A percentile compares a stretch with the other conserved stretches of the same genome.
phyloP scores from a whole-genome alignment of 2,797 vertebrate species.

The Sebastes hubbsi region DNA sequence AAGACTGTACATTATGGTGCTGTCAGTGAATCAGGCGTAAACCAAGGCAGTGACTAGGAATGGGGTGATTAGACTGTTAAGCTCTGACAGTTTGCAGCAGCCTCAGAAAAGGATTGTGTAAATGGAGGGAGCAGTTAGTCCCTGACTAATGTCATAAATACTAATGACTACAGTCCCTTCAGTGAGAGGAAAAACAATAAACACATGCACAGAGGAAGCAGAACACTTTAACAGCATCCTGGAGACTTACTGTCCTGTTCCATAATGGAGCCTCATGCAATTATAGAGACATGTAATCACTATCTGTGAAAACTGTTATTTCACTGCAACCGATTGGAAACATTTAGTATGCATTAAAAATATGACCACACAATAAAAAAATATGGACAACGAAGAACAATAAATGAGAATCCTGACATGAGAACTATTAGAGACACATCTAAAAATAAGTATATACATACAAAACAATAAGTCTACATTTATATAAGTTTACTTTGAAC shows the following conservation, averaged over 20 bases:
- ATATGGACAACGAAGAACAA: background rate
- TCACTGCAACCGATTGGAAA: slow-evolving; percentile 1
- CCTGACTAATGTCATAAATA: slow-evolving; percentile 42
- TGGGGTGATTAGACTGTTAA: background rate
- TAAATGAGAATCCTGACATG: background rate
- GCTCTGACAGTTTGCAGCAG: background rate
- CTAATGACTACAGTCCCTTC: slow-evolving; percentile 12
- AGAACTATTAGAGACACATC: background rate
- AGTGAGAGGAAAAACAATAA: slow-evolving; percentile 15
- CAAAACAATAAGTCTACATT: background rate
- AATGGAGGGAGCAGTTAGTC: slow-evolving; percentile 8
- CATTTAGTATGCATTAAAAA: slow-evolving; percentile 8
- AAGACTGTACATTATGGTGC: slow-evolving; percentile 49
- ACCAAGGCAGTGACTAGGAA: background rate
- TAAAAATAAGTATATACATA: slow-evolving; percentile 15
- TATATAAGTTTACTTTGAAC: background rate
- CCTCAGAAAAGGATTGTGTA: background rate
- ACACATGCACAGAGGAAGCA: slow-evolving; percentile 22
- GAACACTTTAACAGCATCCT: slow-evolving; percentile 39
- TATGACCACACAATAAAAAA: background rate
- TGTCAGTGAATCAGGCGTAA: background rate
- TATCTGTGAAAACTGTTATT: background rate
- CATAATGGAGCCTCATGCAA: background rate
- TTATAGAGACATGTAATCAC: slow-evolving; percentile 7
- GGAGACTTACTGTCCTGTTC: slow-evolving; percentile 14